A percentile compares a stretch with the other conserved stretches of the same genome.
These are phyloP conservation scores for Clarias batrachus DNA, from an alignment of 2,113 vertebrate species.

Conservation along the genomic window DNA sequence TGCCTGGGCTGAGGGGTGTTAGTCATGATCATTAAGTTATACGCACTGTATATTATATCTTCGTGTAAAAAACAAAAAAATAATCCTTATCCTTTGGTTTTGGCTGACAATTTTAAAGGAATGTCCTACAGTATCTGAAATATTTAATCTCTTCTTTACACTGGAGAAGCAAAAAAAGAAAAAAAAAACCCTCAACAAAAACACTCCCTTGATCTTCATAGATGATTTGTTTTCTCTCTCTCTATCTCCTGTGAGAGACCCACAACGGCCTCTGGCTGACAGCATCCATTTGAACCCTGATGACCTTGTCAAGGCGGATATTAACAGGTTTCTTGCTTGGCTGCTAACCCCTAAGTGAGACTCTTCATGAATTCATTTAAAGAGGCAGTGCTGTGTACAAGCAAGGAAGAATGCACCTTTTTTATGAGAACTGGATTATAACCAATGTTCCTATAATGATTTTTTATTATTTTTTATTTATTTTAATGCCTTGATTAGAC, in stretches of 20 bases:
- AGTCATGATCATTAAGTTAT: neutral
- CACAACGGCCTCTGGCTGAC: neutral
- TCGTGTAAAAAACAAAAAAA: neutral
- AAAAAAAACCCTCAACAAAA: neutral
- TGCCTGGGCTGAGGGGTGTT: neutral
- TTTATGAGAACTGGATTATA: constrained; percentile 7
- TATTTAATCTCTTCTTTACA: neutral
- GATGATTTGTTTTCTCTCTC: constrained; percentile 1
- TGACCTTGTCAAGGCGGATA: constrained; percentile 31
- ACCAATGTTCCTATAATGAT: neutral
- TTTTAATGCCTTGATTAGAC: neutral
- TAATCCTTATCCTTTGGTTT: neutral
- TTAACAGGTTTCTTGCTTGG: constrained; percentile 34
- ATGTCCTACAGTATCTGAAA: neutral
- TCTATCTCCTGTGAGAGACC: constrained; percentile 21
- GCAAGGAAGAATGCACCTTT: neutral
- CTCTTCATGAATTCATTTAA: constrained; percentile 23
- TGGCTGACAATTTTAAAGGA: neutral
- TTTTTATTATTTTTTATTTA: neutral
- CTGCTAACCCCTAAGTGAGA: constrained; percentile 30
- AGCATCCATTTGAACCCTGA: constrained; percentile 22
- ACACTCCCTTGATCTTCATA: neutral
- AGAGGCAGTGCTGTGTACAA: constrained; percentile 7
- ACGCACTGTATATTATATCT: neutral
- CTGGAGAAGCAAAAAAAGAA: neutral